A percentile compares a stretch with the other conserved stretches of the same genome.
Conservation (phyloP, 2,113 vertebrate species). For the Micronycteris hirsuta region DNA sequence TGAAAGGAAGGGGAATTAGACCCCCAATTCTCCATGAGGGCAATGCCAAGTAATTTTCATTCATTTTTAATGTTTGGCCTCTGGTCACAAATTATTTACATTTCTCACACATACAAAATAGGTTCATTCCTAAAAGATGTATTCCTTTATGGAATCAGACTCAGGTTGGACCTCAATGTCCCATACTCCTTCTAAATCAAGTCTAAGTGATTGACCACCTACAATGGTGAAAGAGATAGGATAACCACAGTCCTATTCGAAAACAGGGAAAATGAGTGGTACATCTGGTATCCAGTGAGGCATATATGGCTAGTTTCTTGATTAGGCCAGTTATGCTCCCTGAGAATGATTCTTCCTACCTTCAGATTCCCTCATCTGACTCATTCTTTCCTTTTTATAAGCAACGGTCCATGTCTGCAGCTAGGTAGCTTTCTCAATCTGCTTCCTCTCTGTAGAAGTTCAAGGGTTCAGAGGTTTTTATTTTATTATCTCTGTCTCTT, state of each 20-base stretch:
- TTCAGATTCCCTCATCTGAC: neutral
- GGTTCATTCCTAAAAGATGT: neutral
- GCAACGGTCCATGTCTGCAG: neutral
- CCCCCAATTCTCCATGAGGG: neutral
- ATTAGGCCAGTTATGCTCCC: neutral
- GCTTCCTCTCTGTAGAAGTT: neutral
- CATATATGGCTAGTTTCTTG: neutral
- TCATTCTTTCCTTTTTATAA: neutral
- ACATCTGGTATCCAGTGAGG: neutral
- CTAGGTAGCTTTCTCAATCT: neutral
- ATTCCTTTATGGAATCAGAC: neutral
- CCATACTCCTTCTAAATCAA: neutral
- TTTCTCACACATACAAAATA: neutral
- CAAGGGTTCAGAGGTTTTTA: neutral
- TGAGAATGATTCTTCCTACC: neutral
- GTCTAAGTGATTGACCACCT: neutral
- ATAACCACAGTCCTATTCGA: neutral
- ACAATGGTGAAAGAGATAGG: neutral
- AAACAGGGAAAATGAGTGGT: neutral
- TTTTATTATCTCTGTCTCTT: neutral
- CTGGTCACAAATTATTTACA: neutral
- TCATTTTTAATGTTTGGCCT: neutral
- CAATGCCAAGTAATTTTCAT: neutral
- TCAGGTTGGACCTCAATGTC: neutral
- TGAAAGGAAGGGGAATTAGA: neutral